Evolutionary conservation across 2,888 invertebrate genomes (phyloP).

Genomic region (Tetanocera ferruginea): DNA sequence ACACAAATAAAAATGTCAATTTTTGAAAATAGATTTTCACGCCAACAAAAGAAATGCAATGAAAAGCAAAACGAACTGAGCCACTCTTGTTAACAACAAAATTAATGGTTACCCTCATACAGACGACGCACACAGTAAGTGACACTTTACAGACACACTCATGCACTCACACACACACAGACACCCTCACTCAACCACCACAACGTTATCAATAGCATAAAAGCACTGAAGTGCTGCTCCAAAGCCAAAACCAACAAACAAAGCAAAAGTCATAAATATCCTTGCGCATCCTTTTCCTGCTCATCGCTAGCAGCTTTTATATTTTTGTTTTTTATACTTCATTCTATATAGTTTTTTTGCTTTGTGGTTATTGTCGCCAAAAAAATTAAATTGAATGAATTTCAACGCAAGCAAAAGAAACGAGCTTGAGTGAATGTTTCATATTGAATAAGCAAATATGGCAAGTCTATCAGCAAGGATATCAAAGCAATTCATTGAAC

Average conservation of each 20-base stretch:
- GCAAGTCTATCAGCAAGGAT: not conserved
- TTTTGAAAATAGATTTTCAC: slow-evolving; percentile 46
- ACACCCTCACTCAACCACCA: slow-evolving; percentile 1
- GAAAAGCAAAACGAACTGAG: slow-evolving; percentile 48
- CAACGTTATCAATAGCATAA: not conserved
- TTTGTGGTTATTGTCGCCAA: slow-evolving; percentile 10
- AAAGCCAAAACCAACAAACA: not conserved
- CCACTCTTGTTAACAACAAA: slow-evolving; percentile 37
- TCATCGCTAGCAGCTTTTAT: not conserved
- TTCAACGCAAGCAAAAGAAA: slow-evolving; percentile 4
- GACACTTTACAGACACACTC: slow-evolving; percentile 6
- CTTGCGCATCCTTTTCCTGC: slow-evolving; percentile 25
- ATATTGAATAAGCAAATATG: too few relatives aligned
- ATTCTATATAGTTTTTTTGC: not conserved
- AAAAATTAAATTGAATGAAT: slow-evolving; percentile 24
- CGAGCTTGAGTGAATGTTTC: not conserved
- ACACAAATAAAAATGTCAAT: too few relatives aligned
- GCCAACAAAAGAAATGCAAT: slow-evolving; percentile 49
- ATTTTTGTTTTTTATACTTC: too few relatives aligned
- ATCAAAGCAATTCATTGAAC: not conserved
- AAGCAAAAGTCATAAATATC: slow-evolving; percentile 28
- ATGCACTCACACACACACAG: slow-evolving; percentile 21
- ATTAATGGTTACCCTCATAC: slow-evolving; percentile 15
- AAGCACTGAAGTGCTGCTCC: not conserved
- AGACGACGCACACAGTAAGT: not conserved